These are phyloP conservation scores for Halcyon badia DNA, from an alignment of 2,797 vertebrate genomes.

Conservation along the genomic window DNA sequence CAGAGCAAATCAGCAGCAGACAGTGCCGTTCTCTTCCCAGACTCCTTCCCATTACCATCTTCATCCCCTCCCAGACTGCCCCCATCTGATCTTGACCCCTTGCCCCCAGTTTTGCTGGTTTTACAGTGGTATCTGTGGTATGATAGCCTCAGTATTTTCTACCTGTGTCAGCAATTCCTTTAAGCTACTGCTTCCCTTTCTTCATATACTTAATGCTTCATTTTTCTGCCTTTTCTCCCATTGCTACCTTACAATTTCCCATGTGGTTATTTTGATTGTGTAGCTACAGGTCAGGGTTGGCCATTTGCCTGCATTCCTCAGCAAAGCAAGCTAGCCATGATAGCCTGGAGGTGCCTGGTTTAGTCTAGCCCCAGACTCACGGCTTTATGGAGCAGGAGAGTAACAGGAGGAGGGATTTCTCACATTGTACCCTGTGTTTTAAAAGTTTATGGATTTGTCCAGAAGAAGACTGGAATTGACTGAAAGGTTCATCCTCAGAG, in stretches of 20 bases:
- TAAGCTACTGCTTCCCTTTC: background rate
- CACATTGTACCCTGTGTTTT: background rate
- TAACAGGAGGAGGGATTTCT: background rate
- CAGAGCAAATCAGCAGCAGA: background rate
- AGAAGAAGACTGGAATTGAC: background rate
- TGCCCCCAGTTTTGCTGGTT: background rate
- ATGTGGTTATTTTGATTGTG: background rate
- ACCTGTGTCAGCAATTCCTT: background rate
- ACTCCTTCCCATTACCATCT: background rate
- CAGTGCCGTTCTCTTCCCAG: accelerated
- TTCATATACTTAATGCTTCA: background rate
- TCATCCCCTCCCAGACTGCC: background rate
- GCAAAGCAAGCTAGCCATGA: background rate
- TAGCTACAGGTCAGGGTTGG: background rate
- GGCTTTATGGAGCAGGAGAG: background rate
- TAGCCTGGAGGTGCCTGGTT: accelerated
- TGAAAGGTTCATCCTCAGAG: background rate
- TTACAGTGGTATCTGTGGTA: background rate
- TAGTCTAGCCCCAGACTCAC: background rate
- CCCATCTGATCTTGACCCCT: background rate
- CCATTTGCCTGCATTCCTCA: background rate
- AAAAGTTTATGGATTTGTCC: background rate
- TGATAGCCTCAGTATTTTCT: background rate
- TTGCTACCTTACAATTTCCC: background rate
- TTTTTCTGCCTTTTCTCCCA: background rate